Evolutionary conservation across 2,113 vertebrate genomes (phyloP).

Genomic region (Apaloderma vittatum): DNA sequence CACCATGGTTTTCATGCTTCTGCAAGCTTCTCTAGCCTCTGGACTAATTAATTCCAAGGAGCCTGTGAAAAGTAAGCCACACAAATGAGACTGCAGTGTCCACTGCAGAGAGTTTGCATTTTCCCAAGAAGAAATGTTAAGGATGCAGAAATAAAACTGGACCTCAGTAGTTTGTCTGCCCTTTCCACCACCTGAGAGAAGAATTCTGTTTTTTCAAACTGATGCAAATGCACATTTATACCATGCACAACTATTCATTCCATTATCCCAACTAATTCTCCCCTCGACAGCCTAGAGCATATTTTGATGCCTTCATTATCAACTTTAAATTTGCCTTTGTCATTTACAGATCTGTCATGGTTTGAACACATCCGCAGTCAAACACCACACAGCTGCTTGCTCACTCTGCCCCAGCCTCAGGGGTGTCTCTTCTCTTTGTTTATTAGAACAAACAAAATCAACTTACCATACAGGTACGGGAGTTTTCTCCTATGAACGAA

Average conservation of each 20-base stretch:
- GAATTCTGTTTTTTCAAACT: not conserved
- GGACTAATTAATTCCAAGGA: not conserved
- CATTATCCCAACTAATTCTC: not conserved
- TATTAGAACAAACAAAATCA: not conserved
- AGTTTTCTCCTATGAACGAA: conserved; percentile 98
- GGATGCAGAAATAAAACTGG: not conserved
- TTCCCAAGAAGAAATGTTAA: not conserved
- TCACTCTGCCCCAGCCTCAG: too few relatives aligned
- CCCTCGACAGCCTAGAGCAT: not conserved
- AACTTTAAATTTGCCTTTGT: not conserved
- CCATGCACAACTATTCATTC: not conserved
- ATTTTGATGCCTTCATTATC: not conserved
- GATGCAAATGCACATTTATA: not conserved
- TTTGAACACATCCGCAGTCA: not conserved
- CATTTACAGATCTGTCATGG: not conserved
- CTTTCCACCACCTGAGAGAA: not conserved
- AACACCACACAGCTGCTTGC: too few relatives aligned
- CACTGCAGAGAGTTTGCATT: not conserved
- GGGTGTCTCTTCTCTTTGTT: not conserved
- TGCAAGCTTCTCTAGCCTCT: not conserved
- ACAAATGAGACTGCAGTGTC: not conserved
- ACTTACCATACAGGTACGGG: conserved; percentile 97
- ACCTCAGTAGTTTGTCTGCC: not conserved
- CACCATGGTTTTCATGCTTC: not conserved
- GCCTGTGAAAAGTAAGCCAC: not conserved